Evolutionary conservation across 1,140 invertebrate species (phyloP).

Genomic region (Conus betulinus): DNA sequence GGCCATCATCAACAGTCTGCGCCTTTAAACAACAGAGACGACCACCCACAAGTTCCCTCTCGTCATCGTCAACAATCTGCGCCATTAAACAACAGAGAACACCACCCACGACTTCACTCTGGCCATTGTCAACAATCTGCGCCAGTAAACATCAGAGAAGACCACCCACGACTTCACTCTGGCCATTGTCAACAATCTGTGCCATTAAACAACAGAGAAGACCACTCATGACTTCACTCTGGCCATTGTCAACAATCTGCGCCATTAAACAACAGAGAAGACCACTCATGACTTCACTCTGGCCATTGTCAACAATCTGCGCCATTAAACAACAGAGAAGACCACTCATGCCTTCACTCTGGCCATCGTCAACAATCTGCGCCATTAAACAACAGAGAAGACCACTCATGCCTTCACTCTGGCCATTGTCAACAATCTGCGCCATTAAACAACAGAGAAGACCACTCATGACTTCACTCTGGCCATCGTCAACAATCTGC

Average conservation of each 20-base stretch:
- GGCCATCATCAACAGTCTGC: conserved; percentile 85
- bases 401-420: conserved; percentile 82
- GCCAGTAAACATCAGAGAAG: not conserved
- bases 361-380: conserved; percentile 85
- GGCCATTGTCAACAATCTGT: conserved; percentile 85
- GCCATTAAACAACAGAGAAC: conserved; percentile 57
- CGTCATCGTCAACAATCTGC: conserved; percentile 85
- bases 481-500: conserved; percentile 85
- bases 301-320: conserved; percentile 85
- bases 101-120: conserved; percentile 95
- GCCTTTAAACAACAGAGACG: conserved; percentile 69
- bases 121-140: conserved; percentile 85
- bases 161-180: conserved; percentile 82
- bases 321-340: conserved; percentile 57
- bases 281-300: conserved; percentile 82
- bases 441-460: conserved; percentile 57
- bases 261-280: not conserved
- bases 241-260: conserved; percentile 85
- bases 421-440: conserved; percentile 85
- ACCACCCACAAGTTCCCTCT: conserved; percentile 95
- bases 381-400: not conserved
- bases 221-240: conserved; percentile 95
- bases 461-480: conserved; percentile 95
- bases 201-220: conserved; percentile 57
- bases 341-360: conserved; percentile 95